Evolutionary conservation across 2,888 invertebrate species (phyloP), one percentile per base, ranked within the genome.

Genomic region (Drosophila dives): DNA sequence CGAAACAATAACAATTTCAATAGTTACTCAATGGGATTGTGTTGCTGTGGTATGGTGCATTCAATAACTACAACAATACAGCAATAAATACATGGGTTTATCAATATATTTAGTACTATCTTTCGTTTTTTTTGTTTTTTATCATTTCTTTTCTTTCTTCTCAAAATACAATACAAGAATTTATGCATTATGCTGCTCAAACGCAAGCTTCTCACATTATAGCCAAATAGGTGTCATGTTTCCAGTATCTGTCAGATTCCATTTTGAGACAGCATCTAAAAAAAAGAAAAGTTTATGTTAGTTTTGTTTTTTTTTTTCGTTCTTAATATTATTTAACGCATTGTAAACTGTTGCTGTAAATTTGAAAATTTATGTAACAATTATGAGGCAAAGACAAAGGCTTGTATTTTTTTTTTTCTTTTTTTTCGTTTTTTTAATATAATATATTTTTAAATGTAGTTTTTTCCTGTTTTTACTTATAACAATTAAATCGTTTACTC

Each of bases 401-500:
- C 20, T 54, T 49, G 12, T 23, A 61, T 58, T 49, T 56, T 61
- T 50, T 61, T 59, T 38, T 64, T 74, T 56, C 63, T 71, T 65
- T 63, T 69, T 71, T 69, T 64, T 68, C 54, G 1, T 5, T 75
- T 73, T 75, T 75, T 77, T 74, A 77, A 77, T 80, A 67, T 79
- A 67, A 66, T 85, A 77, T 86, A 80, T 82, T 68, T 81, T 83
- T 83, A 78, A 84, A 72, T 81, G 77, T 81, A 86, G 63, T 83
- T 64, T 72, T 64, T 80, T 78, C 64, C 67, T 77, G 69, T 75
- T 83, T 86, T 86, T 72, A 76, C 80, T 83, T 85, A 77, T 80
- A 86, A 85, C 80, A 84, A 84, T 84, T 79, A 86, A 77, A 85
- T 90, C 86, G 81, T 89, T 83, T 83, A 84, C 81, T 79, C 73